These are phyloP conservation scores for Portunus trituberculatus DNA, from an alignment of 1,140 invertebrate genomes.

Conservation along the genomic window DNA sequence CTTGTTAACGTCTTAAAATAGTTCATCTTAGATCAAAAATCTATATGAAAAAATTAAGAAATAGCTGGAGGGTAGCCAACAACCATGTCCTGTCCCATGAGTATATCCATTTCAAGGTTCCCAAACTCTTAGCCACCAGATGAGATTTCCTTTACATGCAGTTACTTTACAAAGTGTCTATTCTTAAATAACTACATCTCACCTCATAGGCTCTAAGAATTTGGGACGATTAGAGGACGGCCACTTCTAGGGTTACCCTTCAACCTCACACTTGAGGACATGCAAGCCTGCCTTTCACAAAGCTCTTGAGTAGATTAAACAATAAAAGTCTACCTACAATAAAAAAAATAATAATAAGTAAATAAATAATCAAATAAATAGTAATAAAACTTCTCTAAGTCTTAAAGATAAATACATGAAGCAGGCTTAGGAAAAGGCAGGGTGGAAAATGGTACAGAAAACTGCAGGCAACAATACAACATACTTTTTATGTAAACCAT, in stretches of 20 bases:
- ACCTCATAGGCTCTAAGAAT: conserved; percentile 58
- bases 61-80: conserved; percentile 72
- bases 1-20: conserved; percentile 75
- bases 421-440: conserved; percentile 75
- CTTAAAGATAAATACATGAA: conserved; percentile 74
- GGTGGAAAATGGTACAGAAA: conserved; percentile 73
- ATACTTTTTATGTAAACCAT: conserved; percentile 73
- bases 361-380: conserved; percentile 54
- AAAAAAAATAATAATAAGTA: conserved; percentile 36
- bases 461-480: conserved; percentile 73
- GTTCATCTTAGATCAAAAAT: conserved; percentile 73
- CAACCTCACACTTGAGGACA: conserved; percentile 70
- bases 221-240: conserved; percentile 61
- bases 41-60: conserved; percentile 75
- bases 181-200: conserved; percentile 30
- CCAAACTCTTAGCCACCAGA: conserved; percentile 65
- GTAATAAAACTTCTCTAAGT: conserved; percentile 52
- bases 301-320: conserved; percentile 72
- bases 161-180: conserved; percentile 36
- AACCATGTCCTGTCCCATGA: conserved; percentile 71
- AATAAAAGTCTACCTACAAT: conserved; percentile 71
- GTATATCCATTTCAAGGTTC: conserved; percentile 68
- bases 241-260: conserved; percentile 68
- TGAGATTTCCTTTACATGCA: conserved; percentile 37
- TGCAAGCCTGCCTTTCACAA: conserved; percentile 74